A percentile compares a stretch with the other conserved stretches of the same genome.
Conservation (phyloP, 2,113 vertebrate genomes). For the Pandion haliaetus region DNA sequence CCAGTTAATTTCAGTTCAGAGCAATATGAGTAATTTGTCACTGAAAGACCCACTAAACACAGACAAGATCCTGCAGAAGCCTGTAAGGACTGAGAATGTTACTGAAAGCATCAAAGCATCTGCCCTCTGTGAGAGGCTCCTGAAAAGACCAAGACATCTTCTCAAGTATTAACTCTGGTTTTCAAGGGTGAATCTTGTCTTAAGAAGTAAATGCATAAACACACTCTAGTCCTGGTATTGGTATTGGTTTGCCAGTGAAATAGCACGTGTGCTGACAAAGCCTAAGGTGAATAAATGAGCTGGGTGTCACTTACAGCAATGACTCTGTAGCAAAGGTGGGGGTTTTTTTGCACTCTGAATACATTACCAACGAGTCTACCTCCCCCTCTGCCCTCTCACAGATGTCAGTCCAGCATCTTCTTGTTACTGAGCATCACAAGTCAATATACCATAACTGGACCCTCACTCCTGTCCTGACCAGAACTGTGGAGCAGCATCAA, state of each 20-base stretch:
- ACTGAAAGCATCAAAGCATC: not conserved
- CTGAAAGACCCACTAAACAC: not conserved
- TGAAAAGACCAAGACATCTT: not conserved
- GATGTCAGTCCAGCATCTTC: not conserved
- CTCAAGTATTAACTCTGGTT: not conserved
- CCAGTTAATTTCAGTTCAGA: not conserved
- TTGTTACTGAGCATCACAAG: not conserved
- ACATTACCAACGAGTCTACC: not conserved
- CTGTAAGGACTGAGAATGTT: not conserved
- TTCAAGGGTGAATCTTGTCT: not conserved
- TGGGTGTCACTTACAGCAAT: not conserved
- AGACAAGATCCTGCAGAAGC: not conserved
- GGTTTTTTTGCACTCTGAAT: not conserved
- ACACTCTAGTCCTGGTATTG: not conserved
- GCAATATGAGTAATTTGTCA: not conserved
- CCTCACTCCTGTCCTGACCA: not conserved
- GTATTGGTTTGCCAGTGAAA: not conserved
- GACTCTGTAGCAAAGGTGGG: not conserved
- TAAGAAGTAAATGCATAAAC: not conserved
- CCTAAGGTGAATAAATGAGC: not conserved
- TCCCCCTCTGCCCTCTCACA: accelerated
- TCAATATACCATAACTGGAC: not conserved
- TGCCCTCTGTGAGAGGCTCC: not conserved
- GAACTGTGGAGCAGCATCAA: not conserved
- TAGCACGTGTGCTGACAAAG: not conserved